These are phyloP conservation scores for Spondyliosoma cantharus DNA, from an alignment of 2,797 vertebrate species.

Conservation along the genomic window DNA sequence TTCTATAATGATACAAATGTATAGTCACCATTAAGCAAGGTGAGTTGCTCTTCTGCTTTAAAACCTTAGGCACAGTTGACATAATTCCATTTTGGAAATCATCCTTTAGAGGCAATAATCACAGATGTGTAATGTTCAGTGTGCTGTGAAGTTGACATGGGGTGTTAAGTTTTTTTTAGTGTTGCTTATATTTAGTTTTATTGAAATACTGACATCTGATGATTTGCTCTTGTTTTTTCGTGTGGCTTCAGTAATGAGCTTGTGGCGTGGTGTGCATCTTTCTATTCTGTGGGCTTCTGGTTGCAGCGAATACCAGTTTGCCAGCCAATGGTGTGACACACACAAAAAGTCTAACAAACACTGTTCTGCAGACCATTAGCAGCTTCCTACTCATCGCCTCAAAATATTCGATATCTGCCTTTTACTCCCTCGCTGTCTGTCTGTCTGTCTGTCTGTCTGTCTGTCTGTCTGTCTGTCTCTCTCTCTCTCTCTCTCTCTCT, in stretches of 20 bases:
- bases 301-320: conserved; percentile 4
- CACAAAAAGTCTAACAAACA: conserved; percentile 9
- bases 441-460: no score
- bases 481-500: neutral
- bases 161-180: neutral
- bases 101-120: neutral
- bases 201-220: neutral
- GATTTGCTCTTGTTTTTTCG: neutral
- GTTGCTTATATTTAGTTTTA: neutral
- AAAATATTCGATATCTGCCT: conserved; percentile 43
- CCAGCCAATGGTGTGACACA: conserved; percentile 21
- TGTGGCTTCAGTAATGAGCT: neutral
- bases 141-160: neutral
- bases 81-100: neutral
- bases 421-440: neutral
- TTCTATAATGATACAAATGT: neutral
- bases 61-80: neutral
- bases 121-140: neutral
- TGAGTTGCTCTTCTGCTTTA: neutral
- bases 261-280: neutral
- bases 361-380: conserved; percentile 34
- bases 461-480: no score
- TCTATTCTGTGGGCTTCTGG: conserved; percentile 5
- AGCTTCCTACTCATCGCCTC: conserved; percentile 49
- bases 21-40: neutral